Evolutionary conservation across 2,888 invertebrate genomes (phyloP), one percentile per base, ranked within the genome.

Genomic region (Cataglyphis livida): DNA sequence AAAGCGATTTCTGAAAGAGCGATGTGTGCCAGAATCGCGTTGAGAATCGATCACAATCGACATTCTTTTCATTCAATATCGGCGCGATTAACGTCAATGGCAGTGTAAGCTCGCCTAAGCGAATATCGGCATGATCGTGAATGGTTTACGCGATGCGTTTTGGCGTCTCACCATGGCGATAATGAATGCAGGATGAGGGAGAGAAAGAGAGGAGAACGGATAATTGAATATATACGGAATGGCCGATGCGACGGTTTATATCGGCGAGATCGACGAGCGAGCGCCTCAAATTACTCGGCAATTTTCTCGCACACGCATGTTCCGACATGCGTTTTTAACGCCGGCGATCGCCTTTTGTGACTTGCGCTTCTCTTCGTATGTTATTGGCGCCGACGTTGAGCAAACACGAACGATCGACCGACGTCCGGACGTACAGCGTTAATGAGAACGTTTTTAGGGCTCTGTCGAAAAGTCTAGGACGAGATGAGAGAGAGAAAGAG

Each of bases 161-260:
- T 82, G 84, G 84, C 87, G 78, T n/a, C 28, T 44, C 21, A 81
- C 71, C 82, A 68, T 54, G 44, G 18, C 28, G 73, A 74, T 65
- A 73, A 83, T 70, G 64, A 79, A 68, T 81, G 64, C 70, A 44
- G 51, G 32, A 54, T 35, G 51, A 48, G 6, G 18, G 18, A 1
- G 18, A 48, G 10, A 59, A 48, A 38, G n/a, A 51, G 76, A 82
- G 66, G 81, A 71, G 82, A 84, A 66, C 78, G 83, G 54, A 68
- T 88, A 88, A 88, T 88, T 88, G 88, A 88, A 88, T 51, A 51
- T 51, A 51, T 88, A 79, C 66, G 83, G 79, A 88, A 88, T 84
- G 83, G 79, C 86, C 65, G 79, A 81, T 61, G 65, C 65, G 68
- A 51, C 85, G 87, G 85, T 88, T 88, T 88, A 87, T 84, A 85